These are phyloP conservation scores for Rhombomys opimus DNA, from an alignment of 2,113 vertebrate species.

Conservation along the genomic window DNA sequence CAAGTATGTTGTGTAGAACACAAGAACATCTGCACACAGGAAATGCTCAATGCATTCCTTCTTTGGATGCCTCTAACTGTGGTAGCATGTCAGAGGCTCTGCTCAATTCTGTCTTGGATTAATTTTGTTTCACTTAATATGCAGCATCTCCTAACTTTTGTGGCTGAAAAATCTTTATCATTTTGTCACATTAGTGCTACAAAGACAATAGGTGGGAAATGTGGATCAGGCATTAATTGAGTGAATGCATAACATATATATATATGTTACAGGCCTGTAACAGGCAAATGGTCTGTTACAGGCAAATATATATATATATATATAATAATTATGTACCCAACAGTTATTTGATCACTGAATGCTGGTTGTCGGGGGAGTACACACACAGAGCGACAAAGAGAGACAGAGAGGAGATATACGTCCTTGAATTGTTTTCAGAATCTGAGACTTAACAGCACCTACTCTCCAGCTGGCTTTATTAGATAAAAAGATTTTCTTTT, in stretches of 20 bases:
- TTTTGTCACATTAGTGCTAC: neutral
- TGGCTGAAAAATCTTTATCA: neutral
- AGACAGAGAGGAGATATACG: neutral
- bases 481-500: slow-evolving; percentile 10
- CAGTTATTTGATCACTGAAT: neutral
- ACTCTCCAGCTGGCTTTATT: neutral
- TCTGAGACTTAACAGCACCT: neutral
- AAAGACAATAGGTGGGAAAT: neutral
- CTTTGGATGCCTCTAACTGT: neutral
- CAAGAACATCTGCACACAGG: neutral
- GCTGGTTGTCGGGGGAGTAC: neutral
- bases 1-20: accelerated
- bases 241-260: neutral
- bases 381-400: neutral
- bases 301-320: neutral
- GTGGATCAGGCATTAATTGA: neutral
- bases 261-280: too few species aligned
- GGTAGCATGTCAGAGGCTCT: neutral
- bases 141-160: neutral
- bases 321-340: neutral
- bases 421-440: neutral
- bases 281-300: too few species aligned
- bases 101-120: neutral
- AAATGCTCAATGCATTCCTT: neutral
- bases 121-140: neutral